A percentile compares a stretch with the other conserved stretches of the same genome.
Evolutionary conservation across 2,888 invertebrate species (phyloP).

Genomic region (Macrophya annulata): DNA sequence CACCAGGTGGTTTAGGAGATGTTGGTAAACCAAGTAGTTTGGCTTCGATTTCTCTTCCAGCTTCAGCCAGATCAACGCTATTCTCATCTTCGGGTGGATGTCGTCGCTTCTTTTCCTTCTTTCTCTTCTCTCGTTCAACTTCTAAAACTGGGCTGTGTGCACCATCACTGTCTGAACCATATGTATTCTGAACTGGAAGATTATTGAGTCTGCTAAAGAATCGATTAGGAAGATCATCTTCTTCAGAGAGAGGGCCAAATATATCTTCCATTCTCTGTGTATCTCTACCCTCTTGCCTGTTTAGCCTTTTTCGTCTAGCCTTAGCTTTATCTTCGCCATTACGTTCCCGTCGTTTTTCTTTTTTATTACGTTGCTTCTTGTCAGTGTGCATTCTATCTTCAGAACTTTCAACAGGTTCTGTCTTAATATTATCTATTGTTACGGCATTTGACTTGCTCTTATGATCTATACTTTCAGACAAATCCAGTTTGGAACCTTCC

Average conservation of each 20-base stretch:
- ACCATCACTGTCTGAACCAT: slow-evolving; percentile 82
- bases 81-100: slow-evolving; percentile 86
- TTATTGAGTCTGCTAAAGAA: slow-evolving; percentile 73
- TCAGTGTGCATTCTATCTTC: slow-evolving; percentile 77
- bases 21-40: slow-evolving; percentile 87
- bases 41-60: slow-evolving; percentile 91
- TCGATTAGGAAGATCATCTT: slow-evolving; percentile 80
- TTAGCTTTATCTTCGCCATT: slow-evolving; percentile 77
- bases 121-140: slow-evolving; percentile 73
- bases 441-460: slow-evolving; percentile 40
- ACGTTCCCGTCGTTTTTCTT: slow-evolving; percentile 77
- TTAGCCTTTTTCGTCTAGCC: slow-evolving; percentile 74
- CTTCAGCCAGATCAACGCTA: slow-evolving; percentile 90
- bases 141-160: slow-evolving; percentile 78
- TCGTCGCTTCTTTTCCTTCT: slow-evolving; percentile 76
- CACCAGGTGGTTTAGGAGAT: slow-evolving; percentile 81
- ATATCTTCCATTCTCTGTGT: slow-evolving; percentile 90
- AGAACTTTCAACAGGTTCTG: slow-evolving; percentile 66
- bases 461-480: slow-evolving; percentile 64
- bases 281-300: slow-evolving; percentile 84
- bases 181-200: slow-evolving; percentile 74
- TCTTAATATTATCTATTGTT: slow-evolving; percentile 9
- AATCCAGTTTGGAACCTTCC: slow-evolving; percentile 80
- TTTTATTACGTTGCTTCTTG: slow-evolving; percentile 79
- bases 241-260: slow-evolving; percentile 92